phyloP scores from a whole-genome alignment of 2,797 vertebrate species.

The Clarias fuscus region DNA sequence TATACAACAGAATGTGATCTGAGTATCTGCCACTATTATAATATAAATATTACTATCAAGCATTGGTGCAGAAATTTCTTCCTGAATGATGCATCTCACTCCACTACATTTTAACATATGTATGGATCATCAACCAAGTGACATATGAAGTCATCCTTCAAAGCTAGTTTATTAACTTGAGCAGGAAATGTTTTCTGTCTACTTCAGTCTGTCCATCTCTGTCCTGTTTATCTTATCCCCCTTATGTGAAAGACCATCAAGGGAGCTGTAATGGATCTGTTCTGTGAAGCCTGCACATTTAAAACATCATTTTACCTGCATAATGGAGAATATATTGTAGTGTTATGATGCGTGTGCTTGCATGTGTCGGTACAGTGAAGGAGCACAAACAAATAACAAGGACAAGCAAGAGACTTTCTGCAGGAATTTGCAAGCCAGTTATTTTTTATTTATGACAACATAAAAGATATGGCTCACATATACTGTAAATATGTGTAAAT shows the following conservation, averaged over 20 bases:
- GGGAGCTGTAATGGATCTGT: constrained; percentile 29
- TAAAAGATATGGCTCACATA: background rate
- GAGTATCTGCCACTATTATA: background rate
- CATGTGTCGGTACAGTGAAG: constrained; percentile 8
- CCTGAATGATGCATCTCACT: background rate
- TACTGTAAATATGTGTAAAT: background rate
- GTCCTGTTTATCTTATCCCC: constrained; percentile 40
- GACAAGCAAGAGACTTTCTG: background rate
- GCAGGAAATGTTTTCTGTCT: constrained; percentile 22
- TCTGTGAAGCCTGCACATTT: constrained; percentile 18
- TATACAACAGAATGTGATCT: background rate
- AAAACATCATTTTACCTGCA: constrained; percentile 32
- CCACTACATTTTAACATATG: constrained; percentile 21
- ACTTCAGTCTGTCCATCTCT: constrained; percentile 24
- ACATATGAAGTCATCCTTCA: constrained; percentile 35
- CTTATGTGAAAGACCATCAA: constrained; percentile 30
- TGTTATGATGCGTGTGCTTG: constrained; percentile 17
- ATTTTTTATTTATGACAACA: background rate
- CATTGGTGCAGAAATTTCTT: background rate
- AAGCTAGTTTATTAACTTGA: constrained; percentile 11
- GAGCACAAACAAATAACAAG: constrained; percentile 23
- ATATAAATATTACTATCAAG: background rate
- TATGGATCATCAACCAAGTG: constrained; percentile 12
- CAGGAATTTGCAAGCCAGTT: background rate
- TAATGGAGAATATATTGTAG: constrained; percentile 26